Conservation (phyloP, 35 echinoderm and acorn worm genomes). For the Strongylocentrotus purpuratus region DNA sequence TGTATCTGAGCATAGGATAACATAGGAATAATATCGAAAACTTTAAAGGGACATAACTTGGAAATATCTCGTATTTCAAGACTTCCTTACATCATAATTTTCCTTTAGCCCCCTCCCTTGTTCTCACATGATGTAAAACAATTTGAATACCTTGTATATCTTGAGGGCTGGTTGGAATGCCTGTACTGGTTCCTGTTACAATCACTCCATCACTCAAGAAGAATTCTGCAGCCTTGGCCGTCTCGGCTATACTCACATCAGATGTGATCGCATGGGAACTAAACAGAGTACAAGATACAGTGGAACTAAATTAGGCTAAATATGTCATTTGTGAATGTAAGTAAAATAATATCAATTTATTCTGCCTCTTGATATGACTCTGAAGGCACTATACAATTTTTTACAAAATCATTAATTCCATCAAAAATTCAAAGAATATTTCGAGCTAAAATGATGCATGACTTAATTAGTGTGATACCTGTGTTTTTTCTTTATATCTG, state of each 20-base stretch:
- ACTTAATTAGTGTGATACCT: constrained; percentile 52
- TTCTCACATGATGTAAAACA: not conserved
- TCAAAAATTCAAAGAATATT: not conserved
- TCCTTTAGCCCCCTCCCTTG: no score
- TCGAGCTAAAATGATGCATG: not conserved
- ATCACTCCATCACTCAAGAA: constrained; percentile 92
- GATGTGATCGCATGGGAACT: constrained; percentile 90
- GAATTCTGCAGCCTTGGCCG: constrained; percentile 84
- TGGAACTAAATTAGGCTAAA: no score
- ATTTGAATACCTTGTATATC: constrained; percentile 70
- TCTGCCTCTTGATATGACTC: no score
- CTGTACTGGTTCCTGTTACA: constrained; percentile 76
- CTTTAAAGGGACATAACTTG: no score
- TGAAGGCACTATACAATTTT: no score
- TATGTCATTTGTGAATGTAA: no score
- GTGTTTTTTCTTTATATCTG: constrained; percentile 98
- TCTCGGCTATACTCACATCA: constrained; percentile 78
- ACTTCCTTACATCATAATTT: no score
- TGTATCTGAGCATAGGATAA: no score
- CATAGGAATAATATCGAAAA: no score
- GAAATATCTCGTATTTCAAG: no score
- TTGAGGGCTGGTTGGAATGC: constrained; percentile 52
- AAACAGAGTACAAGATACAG: not conserved
- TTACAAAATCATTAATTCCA: no score
- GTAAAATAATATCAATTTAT: no score